Conservation (phyloP, 1,140 invertebrate species). For the Idris sp. region DNA sequence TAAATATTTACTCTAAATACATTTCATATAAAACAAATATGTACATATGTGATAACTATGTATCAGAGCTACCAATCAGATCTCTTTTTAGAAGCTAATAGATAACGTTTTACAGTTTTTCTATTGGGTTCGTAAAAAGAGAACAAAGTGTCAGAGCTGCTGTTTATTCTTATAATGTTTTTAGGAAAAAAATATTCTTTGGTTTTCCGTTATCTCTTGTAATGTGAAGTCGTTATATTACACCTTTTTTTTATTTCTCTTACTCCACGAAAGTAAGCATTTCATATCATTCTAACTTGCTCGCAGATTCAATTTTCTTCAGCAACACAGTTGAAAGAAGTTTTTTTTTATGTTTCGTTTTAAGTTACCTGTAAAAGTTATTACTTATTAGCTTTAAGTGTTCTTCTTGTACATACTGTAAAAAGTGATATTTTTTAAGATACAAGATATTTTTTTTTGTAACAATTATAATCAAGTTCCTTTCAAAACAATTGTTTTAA, state of each 20-base stretch:
- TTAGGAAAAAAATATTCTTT: constrained; percentile 14
- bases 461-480: constrained; percentile 36
- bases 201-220: constrained; percentile 25
- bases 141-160: no score
- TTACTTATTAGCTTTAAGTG: constrained; percentile 60
- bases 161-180: background rate
- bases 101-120: no score
- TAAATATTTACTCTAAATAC: no score
- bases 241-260: constrained; percentile 25
- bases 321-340: no score
- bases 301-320: constrained; percentile 25
- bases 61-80: constrained; percentile 4
- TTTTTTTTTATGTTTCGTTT: constrained; percentile 46
- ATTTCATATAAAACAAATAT: constrained; percentile 37
- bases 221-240: constrained; percentile 22
- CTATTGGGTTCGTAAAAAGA: no score
- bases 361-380: constrained; percentile 41
- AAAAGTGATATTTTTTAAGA: constrained; percentile 74
- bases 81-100: no score
- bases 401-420: constrained; percentile 74
- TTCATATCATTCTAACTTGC: constrained; percentile 25
- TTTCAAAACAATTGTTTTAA: constrained; percentile 25
- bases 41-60: constrained; percentile 56
- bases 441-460: constrained; percentile 48
- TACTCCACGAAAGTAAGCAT: constrained; percentile 31